Conservation (phyloP, 2,797 vertebrate species). For the Poecilia gillii region DNA sequence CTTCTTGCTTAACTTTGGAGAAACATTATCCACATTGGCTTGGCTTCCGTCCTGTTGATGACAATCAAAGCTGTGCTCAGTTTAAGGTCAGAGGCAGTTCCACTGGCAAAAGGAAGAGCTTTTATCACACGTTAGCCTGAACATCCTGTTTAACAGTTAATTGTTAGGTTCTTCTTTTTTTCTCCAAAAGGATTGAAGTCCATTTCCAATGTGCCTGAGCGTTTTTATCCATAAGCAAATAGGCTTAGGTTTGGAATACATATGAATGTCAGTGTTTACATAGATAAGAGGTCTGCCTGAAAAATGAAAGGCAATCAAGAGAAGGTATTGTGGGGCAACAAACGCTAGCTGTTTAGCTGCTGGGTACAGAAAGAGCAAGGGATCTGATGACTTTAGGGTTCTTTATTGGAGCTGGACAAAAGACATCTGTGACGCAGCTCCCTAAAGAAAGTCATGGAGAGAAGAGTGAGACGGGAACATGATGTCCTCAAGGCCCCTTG, state of each 20-base stretch:
- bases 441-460: slow-evolving; percentile 15
- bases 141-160: slow-evolving; percentile 34
- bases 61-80: slow-evolving; percentile 42
- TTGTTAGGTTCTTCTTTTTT: not conserved
- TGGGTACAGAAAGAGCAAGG: not conserved
- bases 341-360: not conserved
- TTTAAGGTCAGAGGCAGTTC: slow-evolving; percentile 6
- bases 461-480: slow-evolving; percentile 42
- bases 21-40: slow-evolving; percentile 62
- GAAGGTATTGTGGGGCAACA: not conserved
- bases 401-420: slow-evolving; percentile 42
- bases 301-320: not conserved
- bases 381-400: slow-evolving; percentile 26
- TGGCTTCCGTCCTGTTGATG: slow-evolving; percentile 73
- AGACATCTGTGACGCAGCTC: slow-evolving; percentile 24
- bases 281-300: slow-evolving; percentile 19
- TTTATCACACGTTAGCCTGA: slow-evolving; percentile 47
- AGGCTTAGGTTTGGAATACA: not conserved
- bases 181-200: slow-evolving; percentile 10
- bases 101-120: not conserved
- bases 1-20: slow-evolving; percentile 74
- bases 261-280: slow-evolving; percentile 16
- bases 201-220: not conserved
- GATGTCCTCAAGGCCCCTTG: slow-evolving; percentile 23
- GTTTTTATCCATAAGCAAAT: not conserved